Evolutionary conservation across 2,888 invertebrate species (phyloP).

Genomic region (Pantelozetes paolii): DNA sequence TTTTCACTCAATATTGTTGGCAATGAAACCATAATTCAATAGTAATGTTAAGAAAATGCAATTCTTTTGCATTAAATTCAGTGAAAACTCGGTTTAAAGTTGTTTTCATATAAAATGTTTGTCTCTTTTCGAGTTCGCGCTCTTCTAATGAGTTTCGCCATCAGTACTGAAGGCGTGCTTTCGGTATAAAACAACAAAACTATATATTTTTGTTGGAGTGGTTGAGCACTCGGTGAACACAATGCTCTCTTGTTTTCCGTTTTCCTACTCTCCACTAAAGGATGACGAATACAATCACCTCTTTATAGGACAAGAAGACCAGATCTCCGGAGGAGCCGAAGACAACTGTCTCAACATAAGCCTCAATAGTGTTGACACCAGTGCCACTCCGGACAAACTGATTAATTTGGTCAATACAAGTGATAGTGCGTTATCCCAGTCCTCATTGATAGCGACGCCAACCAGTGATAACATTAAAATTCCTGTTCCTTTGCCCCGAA

Average conservation of each 20-base stretch:
- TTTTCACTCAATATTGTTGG: not conserved
- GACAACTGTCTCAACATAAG: conserved; percentile 17
- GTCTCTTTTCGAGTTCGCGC: not conserved
- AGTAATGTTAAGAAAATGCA: not conserved
- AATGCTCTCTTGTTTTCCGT: conserved; percentile 33
- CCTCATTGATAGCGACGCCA: not conserved
- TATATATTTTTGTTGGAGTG: conserved; percentile 1
- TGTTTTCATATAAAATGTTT: not conserved
- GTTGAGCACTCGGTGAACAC: not conserved
- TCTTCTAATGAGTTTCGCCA: conserved; percentile 5
- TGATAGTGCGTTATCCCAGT: not conserved
- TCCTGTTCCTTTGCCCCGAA: conserved; percentile 21
- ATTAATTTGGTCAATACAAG: not conserved
- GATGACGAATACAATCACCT: conserved; percentile 32
- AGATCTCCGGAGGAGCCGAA: not conserved
- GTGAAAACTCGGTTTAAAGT: not conserved
- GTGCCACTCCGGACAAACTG: not conserved
- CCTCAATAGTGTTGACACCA: not conserved
- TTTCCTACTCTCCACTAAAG: conserved; percentile 28
- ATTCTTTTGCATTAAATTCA: not conserved
- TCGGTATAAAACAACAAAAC: not conserved
- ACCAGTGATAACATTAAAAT: conserved; percentile 21
- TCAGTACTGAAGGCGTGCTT: conserved; percentile 5
- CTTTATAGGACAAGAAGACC: conserved; percentile 31
- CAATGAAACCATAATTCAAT: no score